Evolutionary conservation across 2,888 invertebrate genomes (phyloP).

Genomic region (Yponomeuta sedellus): DNA sequence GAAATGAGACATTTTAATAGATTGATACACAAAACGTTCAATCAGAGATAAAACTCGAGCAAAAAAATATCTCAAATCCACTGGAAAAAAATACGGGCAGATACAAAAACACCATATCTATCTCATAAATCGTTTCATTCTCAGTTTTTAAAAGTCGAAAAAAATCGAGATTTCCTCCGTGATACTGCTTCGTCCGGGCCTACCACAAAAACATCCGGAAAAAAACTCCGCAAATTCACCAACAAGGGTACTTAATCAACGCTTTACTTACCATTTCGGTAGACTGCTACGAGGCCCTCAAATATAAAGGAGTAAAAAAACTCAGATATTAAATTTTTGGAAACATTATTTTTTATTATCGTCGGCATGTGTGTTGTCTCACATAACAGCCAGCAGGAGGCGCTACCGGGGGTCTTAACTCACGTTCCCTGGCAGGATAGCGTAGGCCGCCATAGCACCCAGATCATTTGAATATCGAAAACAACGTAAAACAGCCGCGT

Average conservation of each 20-base stretch:
- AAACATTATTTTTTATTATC: slow-evolving; percentile 41
- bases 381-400: slow-evolving; percentile 63
- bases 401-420: slow-evolving; percentile 62
- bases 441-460: background rate
- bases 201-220: slow-evolving; percentile 37
- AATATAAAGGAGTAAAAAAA: background rate
- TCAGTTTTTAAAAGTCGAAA: slow-evolving; percentile 35
- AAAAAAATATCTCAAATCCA: slow-evolving; percentile 29
- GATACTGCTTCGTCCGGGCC: slow-evolving; percentile 67
- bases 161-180: slow-evolving; percentile 65
- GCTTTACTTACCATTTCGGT: background rate
- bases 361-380: slow-evolving; percentile 60
- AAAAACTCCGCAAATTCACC: background rate
- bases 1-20: slow-evolving; percentile 73
- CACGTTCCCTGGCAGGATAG: slow-evolving; percentile 28
- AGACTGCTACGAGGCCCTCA: too few species aligned
- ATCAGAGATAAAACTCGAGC: slow-evolving; percentile 51
- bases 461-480: slow-evolving; percentile 53
- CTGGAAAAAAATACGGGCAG: slow-evolving; percentile 47
- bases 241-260: background rate
- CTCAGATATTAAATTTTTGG: slow-evolving; percentile 32
- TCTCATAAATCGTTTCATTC: slow-evolving; percentile 74
- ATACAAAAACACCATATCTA: slow-evolving; percentile 63
- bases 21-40: slow-evolving; percentile 68
- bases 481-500: slow-evolving; percentile 59